Percentiles rank a stretch among this genome's conserved stretches.
These are phyloP conservation scores for Petrocephalus sullivani DNA, from an alignment of 2,797 vertebrate species.

Conservation along the genomic window DNA sequence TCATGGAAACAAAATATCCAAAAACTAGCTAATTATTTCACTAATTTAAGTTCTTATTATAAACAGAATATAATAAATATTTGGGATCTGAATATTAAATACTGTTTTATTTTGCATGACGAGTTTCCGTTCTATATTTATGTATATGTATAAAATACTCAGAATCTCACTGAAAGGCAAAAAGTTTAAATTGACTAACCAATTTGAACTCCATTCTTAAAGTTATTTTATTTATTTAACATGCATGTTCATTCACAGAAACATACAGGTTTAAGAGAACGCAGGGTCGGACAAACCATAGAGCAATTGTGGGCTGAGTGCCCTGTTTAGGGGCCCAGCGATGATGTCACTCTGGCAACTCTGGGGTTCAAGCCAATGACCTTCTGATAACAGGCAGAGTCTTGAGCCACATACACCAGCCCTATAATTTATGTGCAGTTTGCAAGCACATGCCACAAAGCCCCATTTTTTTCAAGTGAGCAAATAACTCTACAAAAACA, in stretches of 20 bases:
- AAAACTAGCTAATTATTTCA: not conserved
- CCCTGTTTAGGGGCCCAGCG: not conserved
- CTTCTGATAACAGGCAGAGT: not conserved
- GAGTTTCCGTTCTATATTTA: not conserved
- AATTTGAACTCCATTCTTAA: not conserved
- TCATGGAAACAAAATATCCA: not conserved
- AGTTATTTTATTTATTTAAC: not conserved
- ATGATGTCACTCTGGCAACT: not conserved
- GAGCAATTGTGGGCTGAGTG: not conserved
- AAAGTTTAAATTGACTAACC: not conserved
- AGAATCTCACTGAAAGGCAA: not conserved
- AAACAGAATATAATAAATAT: not conserved
- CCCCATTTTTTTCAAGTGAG: not conserved
- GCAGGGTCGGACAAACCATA: not conserved
- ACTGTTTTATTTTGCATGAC: not conserved
- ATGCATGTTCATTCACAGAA: not conserved
- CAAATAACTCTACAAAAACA: not conserved
- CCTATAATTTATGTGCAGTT: not conserved
- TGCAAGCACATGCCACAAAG: not conserved
- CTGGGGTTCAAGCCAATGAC: not conserved
- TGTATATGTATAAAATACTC: not conserved
- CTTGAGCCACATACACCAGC: not conserved
- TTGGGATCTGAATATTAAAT: not conserved
- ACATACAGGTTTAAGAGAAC: not conserved
- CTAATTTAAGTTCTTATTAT: not conserved